A percentile compares a stretch with the other conserved stretches of the same genome.
These are phyloP conservation scores for Gasterosteus nipponicus DNA, from an alignment of 2,113 vertebrate species.

Conservation along the genomic window DNA sequence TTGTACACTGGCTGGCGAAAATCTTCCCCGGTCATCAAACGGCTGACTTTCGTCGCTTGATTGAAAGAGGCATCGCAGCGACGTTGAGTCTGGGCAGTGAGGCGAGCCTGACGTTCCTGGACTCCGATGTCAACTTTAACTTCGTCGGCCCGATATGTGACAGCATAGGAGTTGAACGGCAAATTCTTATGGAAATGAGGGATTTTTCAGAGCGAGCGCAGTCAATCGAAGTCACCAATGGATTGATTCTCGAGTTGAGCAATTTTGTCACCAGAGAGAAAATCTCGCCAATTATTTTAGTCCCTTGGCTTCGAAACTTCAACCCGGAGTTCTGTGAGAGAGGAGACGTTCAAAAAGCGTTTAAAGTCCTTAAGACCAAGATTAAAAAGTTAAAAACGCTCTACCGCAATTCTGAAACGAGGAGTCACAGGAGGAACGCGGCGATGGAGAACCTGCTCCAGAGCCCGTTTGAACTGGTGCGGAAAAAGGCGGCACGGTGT, in stretches of 20 bases:
- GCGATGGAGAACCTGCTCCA: constrained; percentile 77
- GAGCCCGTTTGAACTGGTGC: constrained; percentile 77
- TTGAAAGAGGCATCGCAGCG: constrained; percentile 76
- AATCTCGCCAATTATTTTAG: constrained; percentile 73
- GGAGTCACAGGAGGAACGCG: constrained; percentile 72
- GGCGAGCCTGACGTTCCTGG: constrained; percentile 71
- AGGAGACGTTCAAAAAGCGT: constrained; percentile 70
- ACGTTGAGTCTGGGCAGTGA: constrained; percentile 71
- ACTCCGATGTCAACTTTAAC: constrained; percentile 78
- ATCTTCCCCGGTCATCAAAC: constrained; percentile 72
- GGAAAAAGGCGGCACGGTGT: constrained; percentile 16
- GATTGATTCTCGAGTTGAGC: constrained; percentile 78
- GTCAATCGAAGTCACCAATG: constrained; percentile 78
- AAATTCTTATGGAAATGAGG: constrained; percentile 77
- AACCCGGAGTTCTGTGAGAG: constrained; percentile 73
- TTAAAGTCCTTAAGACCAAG: constrained; percentile 61
- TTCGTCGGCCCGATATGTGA: constrained; percentile 84
- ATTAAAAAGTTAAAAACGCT: constrained; percentile 71
- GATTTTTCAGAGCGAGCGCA: constrained; percentile 79
- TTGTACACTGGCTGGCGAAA: constrained; percentile 79
- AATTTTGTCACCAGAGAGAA: constrained; percentile 78
- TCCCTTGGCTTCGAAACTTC: constrained; percentile 81
- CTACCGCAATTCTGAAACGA: constrained; percentile 71
- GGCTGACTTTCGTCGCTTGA: constrained; percentile 78
- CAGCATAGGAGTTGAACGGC: constrained; percentile 78